Evolutionary conservation across 2,888 invertebrate genomes (phyloP).

Genomic region (Brachynemurus nebulosus): DNA sequence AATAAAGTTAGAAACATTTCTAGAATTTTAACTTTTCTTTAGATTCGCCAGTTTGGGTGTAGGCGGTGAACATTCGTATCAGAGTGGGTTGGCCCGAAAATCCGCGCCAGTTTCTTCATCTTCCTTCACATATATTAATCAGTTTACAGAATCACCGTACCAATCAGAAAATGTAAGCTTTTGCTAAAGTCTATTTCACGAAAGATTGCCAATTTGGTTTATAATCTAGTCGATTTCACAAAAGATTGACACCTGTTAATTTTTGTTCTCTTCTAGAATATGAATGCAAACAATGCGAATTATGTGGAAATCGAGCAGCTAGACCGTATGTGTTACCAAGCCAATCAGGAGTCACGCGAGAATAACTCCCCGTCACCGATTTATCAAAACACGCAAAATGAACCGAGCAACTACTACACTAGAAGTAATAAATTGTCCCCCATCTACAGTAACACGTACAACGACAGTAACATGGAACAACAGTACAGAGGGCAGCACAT

Average conservation of each 20-base stretch:
- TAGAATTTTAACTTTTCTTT: too few species aligned
- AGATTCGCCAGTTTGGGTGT: conserved; percentile 58
- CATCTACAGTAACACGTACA: conserved; percentile 40
- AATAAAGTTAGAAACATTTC: too few species aligned
- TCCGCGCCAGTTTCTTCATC: conserved; percentile 31
- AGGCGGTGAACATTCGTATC: conserved; percentile 28
- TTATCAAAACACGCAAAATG: conserved; percentile 34
- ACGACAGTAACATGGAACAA: conserved; percentile 26
- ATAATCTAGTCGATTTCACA: not conserved
- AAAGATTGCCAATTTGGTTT: not conserved
- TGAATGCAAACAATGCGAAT: conserved; percentile 29
- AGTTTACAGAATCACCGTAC: conserved; percentile 38
- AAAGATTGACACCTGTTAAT: not conserved
- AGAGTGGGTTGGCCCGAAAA: conserved; percentile 28
- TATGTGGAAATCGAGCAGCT: conserved; percentile 45
- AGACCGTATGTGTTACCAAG: conserved; percentile 35
- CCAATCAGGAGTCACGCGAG: conserved; percentile 25
- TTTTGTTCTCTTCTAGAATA: conserved; percentile 27
- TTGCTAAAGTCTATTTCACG: not conserved
- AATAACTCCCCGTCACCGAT: conserved; percentile 37
- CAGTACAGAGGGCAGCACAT: conserved; percentile 34
- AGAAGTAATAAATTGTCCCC: conserved; percentile 27
- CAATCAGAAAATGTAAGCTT: conserved; percentile 32
- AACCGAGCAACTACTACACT: not conserved
- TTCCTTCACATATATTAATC: conserved; percentile 41